Evolutionary conservation across 92 coral and sea anemone species (phyloP).

Genomic region (Palythoa grandiflora): DNA sequence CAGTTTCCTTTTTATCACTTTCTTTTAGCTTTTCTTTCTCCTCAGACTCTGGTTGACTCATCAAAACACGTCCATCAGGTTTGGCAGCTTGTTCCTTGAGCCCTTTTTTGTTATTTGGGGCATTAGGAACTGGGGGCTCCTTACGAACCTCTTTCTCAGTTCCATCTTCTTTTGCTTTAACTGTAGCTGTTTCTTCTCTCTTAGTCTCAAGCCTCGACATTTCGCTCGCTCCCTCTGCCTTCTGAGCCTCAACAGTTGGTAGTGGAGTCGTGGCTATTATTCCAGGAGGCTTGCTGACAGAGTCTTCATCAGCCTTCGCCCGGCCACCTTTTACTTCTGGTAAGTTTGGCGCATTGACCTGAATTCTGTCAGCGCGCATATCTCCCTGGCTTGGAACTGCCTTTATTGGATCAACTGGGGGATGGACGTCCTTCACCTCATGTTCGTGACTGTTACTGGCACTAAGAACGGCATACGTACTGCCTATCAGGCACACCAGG

Average conservation of each 20-base stretch:
- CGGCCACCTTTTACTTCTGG: background rate
- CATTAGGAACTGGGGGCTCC: slow-evolving; percentile 88
- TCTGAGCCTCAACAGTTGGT: slow-evolving; percentile 5
- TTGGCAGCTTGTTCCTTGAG: slow-evolving; percentile 12
- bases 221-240: slow-evolving; percentile 19
- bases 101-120: slow-evolving; percentile 66
- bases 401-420: slow-evolving; percentile 67
- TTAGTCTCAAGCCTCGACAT: slow-evolving; percentile 26
- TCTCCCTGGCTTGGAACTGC: slow-evolving; percentile 41
- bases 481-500: slow-evolving; percentile 69
- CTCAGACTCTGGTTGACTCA: slow-evolving; percentile 26
- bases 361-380: background rate
- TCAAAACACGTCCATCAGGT: slow-evolving; percentile 58
- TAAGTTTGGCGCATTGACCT: background rate
- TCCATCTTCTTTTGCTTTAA: slow-evolving; percentile 40
- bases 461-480: slow-evolving; percentile 81
- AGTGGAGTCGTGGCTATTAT: background rate
- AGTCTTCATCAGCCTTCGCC: background rate
- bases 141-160: slow-evolving; percentile 59
- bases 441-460: slow-evolving; percentile 54
- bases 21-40: slow-evolving; percentile 19
- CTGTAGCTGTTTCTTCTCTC: slow-evolving; percentile 37
- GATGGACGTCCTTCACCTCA: slow-evolving; percentile 55
- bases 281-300: background rate
- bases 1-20: background rate